Percentiles rank a stretch among this genome's conserved stretches.
Evolutionary conservation across 2,888 invertebrate genomes (phyloP).

Genomic region (Chloroclysta siterata): DNA sequence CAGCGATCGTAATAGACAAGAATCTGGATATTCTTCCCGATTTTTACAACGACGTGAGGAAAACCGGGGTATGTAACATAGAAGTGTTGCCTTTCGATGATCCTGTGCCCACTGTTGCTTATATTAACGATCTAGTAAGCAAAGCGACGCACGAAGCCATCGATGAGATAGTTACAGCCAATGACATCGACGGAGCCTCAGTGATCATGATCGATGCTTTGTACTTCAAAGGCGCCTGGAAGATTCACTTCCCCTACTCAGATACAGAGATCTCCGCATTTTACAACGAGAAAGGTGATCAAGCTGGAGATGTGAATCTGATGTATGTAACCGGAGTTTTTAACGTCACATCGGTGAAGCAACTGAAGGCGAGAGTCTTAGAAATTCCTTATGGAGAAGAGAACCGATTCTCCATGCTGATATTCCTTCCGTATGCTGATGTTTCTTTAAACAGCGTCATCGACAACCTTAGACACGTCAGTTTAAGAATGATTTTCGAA

Average conservation of each 20-base stretch:
- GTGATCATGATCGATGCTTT: constrained; percentile 67
- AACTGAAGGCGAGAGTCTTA: constrained; percentile 59
- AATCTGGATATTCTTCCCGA: constrained; percentile 47
- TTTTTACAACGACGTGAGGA: constrained; percentile 49
- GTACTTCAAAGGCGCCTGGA: constrained; percentile 73
- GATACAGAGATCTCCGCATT: constrained; percentile 63
- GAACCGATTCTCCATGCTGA: constrained; percentile 85
- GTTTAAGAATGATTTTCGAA: constrained; percentile 74
- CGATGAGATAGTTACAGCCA: constrained; percentile 61
- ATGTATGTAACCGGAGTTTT: constrained; percentile 59
- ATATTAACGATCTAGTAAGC: constrained; percentile 65
- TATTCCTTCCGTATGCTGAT: constrained; percentile 84
- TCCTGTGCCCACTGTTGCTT: constrained; percentile 48
- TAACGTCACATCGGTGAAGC: constrained; percentile 47
- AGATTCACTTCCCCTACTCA: constrained; percentile 52
- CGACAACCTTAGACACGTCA: constrained; percentile 72
- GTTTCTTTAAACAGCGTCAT: constrained; percentile 73
- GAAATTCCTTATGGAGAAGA: constrained; percentile 69
- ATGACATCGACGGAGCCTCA: constrained; percentile 56
- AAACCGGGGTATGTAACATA: constrained; percentile 55
- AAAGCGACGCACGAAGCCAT: constrained; percentile 63
- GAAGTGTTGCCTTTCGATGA: constrained; percentile 56
- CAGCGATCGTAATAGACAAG: constrained; percentile 61
- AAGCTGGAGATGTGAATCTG: constrained; percentile 64
- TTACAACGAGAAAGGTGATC: constrained; percentile 56